phyloP scores from a whole-genome alignment of 2,797 vertebrate genomes.

The Coregonus sp. region DNA sequence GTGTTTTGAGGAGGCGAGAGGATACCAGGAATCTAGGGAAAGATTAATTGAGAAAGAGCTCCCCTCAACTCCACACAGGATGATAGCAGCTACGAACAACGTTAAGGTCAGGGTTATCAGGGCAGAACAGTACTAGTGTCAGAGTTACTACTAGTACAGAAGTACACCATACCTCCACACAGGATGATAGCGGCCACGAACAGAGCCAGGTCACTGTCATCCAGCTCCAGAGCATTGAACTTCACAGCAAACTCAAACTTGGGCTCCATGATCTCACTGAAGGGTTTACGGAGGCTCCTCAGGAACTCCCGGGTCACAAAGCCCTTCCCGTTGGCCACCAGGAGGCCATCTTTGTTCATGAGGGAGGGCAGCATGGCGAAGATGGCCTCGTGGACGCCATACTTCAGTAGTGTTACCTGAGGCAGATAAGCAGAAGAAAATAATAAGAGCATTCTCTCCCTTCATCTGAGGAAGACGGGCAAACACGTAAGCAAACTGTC shows the following conservation, averaged over 20 bases:
- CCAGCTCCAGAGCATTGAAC: conserved; percentile 96
- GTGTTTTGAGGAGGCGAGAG: too few species aligned
- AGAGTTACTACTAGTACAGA: background rate
- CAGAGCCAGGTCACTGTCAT: conserved; percentile 96
- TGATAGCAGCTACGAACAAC: background rate
- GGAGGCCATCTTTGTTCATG: conserved; percentile 97
- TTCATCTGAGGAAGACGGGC: too few species aligned
- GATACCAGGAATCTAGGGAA: too few species aligned
- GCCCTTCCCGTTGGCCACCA: conserved; percentile 94
- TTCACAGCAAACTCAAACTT: conserved; percentile 99
- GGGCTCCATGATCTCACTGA: conserved; percentile 97
- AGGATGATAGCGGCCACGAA: conserved; percentile 98
- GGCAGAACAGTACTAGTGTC: background rate
- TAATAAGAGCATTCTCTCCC: too few species aligned
- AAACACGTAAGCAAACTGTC: too few species aligned
- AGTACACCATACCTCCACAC: conserved; percentile 87
- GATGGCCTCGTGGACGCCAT: conserved; percentile 96
- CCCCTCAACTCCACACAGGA: background rate
- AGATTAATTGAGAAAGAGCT: too few species aligned
- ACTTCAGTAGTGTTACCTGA: conserved; percentile 95
- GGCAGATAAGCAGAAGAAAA: background rate
- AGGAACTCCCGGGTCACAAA: conserved; percentile 98
- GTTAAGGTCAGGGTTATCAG: background rate
- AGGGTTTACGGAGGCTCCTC: conserved; percentile 94
- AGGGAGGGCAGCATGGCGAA: conserved; percentile 98